Evolutionary conservation across 92 coral and sea anemone species (phyloP).

Genomic region (Parazoanthus darwini): DNA sequence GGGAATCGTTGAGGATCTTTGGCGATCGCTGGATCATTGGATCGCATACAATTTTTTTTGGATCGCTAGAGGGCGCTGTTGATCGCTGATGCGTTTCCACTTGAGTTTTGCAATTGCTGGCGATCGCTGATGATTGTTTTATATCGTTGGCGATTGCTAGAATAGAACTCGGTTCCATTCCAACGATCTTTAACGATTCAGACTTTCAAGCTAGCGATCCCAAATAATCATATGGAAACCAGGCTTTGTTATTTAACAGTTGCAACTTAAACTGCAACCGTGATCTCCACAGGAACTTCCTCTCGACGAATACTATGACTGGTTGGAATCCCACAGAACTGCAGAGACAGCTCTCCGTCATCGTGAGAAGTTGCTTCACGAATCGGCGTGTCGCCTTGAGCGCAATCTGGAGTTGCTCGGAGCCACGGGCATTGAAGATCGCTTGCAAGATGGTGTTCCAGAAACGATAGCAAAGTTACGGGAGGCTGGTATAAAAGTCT

Average conservation of each 20-base stretch:
- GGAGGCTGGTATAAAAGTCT: conserved; percentile 90
- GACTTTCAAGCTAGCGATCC: too few species aligned
- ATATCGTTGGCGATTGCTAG: too few species aligned
- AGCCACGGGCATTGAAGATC: conserved; percentile 99
- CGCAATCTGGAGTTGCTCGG: conserved; percentile 90
- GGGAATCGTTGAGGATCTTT: too few species aligned
- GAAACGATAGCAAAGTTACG: conserved; percentile 94
- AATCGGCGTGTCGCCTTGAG: conserved; percentile 84
- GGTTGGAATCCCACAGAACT: conserved; percentile 82
- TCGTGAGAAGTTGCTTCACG: conserved; percentile 80
- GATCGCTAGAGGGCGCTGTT: too few species aligned
- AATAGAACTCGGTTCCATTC: too few species aligned
- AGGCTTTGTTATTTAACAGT: background rate
- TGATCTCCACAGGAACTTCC: conserved; percentile 72
- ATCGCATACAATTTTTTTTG: too few species aligned
- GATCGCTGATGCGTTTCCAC: too few species aligned
- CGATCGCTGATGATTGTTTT: too few species aligned
- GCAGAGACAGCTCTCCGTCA: conserved; percentile 87
- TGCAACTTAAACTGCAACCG: background rate
- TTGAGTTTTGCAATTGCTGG: too few species aligned
- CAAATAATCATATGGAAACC: too few species aligned
- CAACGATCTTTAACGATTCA: too few species aligned
- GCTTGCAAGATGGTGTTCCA: conserved; percentile 98
- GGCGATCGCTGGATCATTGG: too few species aligned
- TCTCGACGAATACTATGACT: conserved; percentile 72